Evolutionary conservation across 2,797 vertebrate species (phyloP).

Genomic region (Phataginus tricuspis): DNA sequence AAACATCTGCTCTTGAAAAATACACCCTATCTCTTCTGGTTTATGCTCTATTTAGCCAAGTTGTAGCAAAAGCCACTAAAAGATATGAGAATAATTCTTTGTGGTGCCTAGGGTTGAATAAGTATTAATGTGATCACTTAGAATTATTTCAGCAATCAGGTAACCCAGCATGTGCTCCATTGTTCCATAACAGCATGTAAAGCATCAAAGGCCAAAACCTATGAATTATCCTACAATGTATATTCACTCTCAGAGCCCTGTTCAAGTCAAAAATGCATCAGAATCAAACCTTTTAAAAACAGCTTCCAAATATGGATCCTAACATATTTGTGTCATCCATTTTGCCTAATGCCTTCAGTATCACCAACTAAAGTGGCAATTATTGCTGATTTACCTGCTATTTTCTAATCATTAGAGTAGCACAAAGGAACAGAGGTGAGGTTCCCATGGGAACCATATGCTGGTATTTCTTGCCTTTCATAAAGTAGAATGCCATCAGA

Average conservation of each 20-base stretch:
- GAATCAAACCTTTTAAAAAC: conserved; percentile 58
- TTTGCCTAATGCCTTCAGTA: not conserved
- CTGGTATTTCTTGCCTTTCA: conserved; percentile 61
- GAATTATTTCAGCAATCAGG: conserved; percentile 41
- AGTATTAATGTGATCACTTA: conserved; percentile 10
- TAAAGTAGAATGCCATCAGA: conserved; percentile 49
- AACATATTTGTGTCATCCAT: conserved; percentile 32
- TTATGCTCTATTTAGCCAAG: not conserved
- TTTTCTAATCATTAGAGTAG: conserved; percentile 66
- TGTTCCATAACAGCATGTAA: conserved; percentile 21
- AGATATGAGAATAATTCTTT: not conserved
- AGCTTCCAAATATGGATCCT: not conserved
- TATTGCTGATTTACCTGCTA: conserved; percentile 55
- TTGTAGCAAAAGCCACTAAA: not conserved
- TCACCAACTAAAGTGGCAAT: conserved; percentile 49
- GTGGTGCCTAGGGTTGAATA: not conserved
- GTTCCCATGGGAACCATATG: conserved; percentile 65
- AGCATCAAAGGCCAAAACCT: conserved; percentile 3
- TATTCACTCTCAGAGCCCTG: not conserved
- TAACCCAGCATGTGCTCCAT: conserved; percentile 1
- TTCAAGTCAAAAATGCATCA: conserved; percentile 21
- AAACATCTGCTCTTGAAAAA: not conserved
- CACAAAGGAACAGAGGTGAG: conserved; percentile 58
- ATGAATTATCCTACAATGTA: not conserved
- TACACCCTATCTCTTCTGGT: not conserved